A percentile compares a stretch with the other conserved stretches of the same genome.
Conservation (phyloP, 1,140 invertebrate genomes). For the Stratiolaelaps scimitus region DNA sequence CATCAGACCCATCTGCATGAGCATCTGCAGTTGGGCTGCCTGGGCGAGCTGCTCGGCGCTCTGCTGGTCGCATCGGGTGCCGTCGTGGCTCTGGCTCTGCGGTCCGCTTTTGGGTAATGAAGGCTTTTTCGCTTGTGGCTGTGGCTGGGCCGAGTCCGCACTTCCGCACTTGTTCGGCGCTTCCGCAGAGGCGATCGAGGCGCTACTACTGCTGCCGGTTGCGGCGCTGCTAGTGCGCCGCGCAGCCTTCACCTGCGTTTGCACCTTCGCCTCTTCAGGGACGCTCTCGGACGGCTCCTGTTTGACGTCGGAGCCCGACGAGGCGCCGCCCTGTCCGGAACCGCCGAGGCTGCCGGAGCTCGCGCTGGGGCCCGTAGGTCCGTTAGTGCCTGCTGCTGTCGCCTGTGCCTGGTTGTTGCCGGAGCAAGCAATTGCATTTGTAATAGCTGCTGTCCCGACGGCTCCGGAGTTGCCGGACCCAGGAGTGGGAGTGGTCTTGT, state of each 20-base stretch:
- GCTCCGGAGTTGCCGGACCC: slow-evolving; percentile 40
- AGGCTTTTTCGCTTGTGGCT: slow-evolving; percentile 29
- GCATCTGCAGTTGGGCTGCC: slow-evolving; percentile 19
- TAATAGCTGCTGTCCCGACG: slow-evolving; percentile 34
- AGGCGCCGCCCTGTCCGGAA: slow-evolving; percentile 3
- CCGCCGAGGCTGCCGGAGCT: slow-evolving; percentile 31
- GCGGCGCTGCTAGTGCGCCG: neutral
- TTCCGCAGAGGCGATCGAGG: slow-evolving; percentile 29
- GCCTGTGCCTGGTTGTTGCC: slow-evolving; percentile 48
- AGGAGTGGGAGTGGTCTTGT: slow-evolving; percentile 49
- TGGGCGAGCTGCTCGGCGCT: slow-evolving; percentile 21
- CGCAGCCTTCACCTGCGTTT: no score
- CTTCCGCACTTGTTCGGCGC: slow-evolving; percentile 28
- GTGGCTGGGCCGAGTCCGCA: slow-evolving; percentile 28
- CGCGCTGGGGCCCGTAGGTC: slow-evolving; percentile 40
- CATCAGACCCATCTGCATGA: slow-evolving; percentile 28
- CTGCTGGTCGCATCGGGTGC: slow-evolving; percentile 25
- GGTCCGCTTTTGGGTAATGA: slow-evolving; percentile 29
- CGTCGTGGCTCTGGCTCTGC: slow-evolving; percentile 24
- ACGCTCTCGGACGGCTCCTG: slow-evolving; percentile 15
- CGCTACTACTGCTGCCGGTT: slow-evolving; percentile 34
- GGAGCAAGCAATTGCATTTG: slow-evolving; percentile 40
- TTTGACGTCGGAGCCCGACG: slow-evolving; percentile 7
- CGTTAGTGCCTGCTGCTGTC: slow-evolving; percentile 41
- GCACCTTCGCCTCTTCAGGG: no score